These are phyloP conservation scores for Clarias pachynema DNA, from an alignment of 2,797 vertebrate genomes.

Conservation along the genomic window DNA sequence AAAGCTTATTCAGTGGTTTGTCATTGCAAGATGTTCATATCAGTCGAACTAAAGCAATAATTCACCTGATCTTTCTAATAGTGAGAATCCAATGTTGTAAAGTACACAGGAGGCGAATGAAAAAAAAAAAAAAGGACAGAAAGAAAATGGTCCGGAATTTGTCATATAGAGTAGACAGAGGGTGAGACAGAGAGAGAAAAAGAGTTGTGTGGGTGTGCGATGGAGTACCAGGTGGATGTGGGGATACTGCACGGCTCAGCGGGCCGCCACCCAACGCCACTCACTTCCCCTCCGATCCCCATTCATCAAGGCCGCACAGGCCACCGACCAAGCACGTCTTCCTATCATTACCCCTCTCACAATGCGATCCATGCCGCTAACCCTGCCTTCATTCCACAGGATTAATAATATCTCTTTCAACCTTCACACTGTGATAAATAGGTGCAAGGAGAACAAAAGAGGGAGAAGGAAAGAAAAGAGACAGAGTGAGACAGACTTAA, in stretches of 20 bases:
- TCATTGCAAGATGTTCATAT: constrained; percentile 14
- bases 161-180: constrained; percentile 24
- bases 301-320: constrained; percentile 99
- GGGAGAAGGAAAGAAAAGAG: constrained; percentile 77
- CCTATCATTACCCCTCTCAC: constrained; percentile 99
- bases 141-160: constrained; percentile 24
- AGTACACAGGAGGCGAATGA: background rate
- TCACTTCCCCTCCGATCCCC: constrained; percentile 91
- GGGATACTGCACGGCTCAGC: constrained; percentile 85
- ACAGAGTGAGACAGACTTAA: constrained; percentile 80
- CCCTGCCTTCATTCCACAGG: constrained; percentile 99
- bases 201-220: constrained; percentile 59
- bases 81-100: background rate
- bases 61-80: constrained; percentile 15
- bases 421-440: constrained; percentile 99
- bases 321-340: constrained; percentile 99
- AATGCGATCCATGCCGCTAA: constrained; percentile 99
- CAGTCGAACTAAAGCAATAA: constrained; percentile 8
- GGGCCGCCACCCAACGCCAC: constrained; percentile 76
- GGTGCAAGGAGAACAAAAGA: constrained; percentile 98
- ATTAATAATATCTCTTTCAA: constrained; percentile 99
- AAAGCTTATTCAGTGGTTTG: background rate
- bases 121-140: background rate
- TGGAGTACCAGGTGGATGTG: constrained; percentile 78
- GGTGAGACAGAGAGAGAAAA: constrained; percentile 19